Evolutionary conservation across 2,113 vertebrate genomes (phyloP), one percentile per base, ranked within the genome.

Genomic region (Melanocharis versteri): DNA sequence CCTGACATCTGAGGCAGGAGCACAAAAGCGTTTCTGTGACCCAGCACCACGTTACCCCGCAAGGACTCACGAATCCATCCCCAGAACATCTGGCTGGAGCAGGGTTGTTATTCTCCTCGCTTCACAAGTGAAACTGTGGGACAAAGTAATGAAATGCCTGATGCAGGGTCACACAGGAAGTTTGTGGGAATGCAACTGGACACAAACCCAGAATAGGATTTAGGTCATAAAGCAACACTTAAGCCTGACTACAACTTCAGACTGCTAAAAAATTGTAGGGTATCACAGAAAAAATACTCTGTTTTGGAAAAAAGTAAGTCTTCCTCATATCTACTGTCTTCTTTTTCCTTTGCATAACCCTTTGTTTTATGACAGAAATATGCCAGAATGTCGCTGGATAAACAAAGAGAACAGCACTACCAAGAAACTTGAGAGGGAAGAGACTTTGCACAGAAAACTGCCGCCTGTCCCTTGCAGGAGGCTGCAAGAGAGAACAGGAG

Each of bases 11-110:
- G 33, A 85, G 76, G 72, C 23, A 84, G 75, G 33, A 85, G 69
- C 47, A 87, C 47, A 61, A 89, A 66, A 71, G 95, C n/a, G 0
- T 68, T 91, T 70, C 90, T 84, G 19, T 53, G 81, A 82, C 81
- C 84, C 93, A 35, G 87, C 51, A 58, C 58, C 80, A 57, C 2
- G 1, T 35, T 50, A 86, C 77, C 87, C 60, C 56, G 13, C 39
- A 3, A 87, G 84, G 47, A 54, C 60, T 71, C 92, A 80, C 11
- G 42, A 54, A 92, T 92, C 92, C 80, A 72, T 80, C 66, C 80
- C 90, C 94, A 85, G 62, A 90, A 96, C 94, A 96, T 96, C 92
- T 94, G 94, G 82, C 75, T 65, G 71, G 40, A 94, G 68, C 3
- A 4, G 58, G 35, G 62, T 14, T 84, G 60, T 69, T 94, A 13